Evolutionary conservation across 2,113 vertebrate species (phyloP).

Genomic region (Cinclus mexicanus): DNA sequence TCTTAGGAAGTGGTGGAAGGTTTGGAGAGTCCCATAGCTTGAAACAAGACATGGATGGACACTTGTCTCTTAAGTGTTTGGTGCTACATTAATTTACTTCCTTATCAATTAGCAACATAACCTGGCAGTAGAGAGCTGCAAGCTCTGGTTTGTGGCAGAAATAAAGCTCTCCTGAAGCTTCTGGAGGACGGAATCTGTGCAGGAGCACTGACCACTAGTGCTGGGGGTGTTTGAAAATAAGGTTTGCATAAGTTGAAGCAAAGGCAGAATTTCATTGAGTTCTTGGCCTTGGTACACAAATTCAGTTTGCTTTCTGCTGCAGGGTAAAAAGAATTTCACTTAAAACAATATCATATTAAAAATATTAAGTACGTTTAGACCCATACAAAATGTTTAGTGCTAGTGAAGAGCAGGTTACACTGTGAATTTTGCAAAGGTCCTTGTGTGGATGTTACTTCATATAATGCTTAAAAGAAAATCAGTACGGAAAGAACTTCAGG

Average conservation of each 20-base stretch:
- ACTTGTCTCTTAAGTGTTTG: not conserved
- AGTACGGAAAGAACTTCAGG: not conserved
- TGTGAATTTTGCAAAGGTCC: not conserved
- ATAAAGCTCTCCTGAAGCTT: rapidly evolving
- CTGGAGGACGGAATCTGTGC: not conserved
- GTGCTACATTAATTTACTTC: not conserved
- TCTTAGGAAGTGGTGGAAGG: not conserved
- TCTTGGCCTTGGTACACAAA: not conserved
- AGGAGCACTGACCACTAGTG: not conserved
- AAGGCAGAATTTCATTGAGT: not conserved
- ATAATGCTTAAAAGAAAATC: not conserved
- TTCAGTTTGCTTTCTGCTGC: not conserved
- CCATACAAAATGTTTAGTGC: not conserved
- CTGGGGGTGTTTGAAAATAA: not conserved
- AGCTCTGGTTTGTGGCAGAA: not conserved
- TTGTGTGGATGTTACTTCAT: not conserved
- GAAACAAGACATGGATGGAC: not conserved
- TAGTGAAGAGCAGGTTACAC: not conserved
- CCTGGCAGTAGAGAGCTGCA: not conserved
- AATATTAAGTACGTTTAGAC: not conserved
- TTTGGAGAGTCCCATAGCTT: not conserved
- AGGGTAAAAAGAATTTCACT: not conserved
- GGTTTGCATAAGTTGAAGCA: rapidly evolving
- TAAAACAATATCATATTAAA: not conserved
- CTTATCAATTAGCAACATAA: rapidly evolving